These are phyloP conservation scores for Eupeodes corollae DNA, from an alignment of 1,140 invertebrate genomes.

Conservation along the genomic window DNA sequence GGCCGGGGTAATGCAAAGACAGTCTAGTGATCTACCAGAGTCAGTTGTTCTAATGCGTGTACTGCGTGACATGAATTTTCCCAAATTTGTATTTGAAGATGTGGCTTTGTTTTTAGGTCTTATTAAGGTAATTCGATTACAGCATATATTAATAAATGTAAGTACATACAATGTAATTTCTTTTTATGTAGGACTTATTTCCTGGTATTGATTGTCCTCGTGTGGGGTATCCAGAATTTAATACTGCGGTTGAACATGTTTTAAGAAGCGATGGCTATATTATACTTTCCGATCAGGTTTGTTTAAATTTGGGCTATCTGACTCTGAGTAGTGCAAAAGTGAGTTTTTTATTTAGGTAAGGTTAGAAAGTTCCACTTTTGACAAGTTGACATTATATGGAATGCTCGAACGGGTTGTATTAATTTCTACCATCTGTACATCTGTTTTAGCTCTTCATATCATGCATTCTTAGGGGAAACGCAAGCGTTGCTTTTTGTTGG, in stretches of 20 bases:
- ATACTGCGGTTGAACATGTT: constrained; percentile 58
- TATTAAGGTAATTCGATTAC: constrained; percentile 42
- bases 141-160: neutral
- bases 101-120: constrained; percentile 78
- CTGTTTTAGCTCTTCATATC: too few relatives aligned
- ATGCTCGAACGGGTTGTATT: too few relatives aligned
- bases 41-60: constrained; percentile 79
- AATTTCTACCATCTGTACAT: too few relatives aligned
- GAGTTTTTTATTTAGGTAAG: too few relatives aligned
- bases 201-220: constrained; percentile 77
- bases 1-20: constrained; percentile 74
- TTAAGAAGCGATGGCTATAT: constrained; percentile 57
- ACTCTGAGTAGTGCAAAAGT: too few relatives aligned
- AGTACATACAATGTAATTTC: neutral
- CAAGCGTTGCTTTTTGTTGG: too few relatives aligned
- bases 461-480: too few relatives aligned
- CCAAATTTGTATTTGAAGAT: constrained; percentile 85
- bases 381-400: too few relatives aligned
- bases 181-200: constrained; percentile 56
- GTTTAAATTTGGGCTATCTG: neutral
- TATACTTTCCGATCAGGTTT: constrained; percentile 63
- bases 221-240: constrained; percentile 74
- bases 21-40: constrained; percentile 63
- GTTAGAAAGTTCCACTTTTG: too few relatives aligned
- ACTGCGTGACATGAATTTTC: constrained; percentile 80